phyloP scores from a whole-genome alignment of 2,113 vertebrate genomes.

The Odocoileus virginianus region DNA sequence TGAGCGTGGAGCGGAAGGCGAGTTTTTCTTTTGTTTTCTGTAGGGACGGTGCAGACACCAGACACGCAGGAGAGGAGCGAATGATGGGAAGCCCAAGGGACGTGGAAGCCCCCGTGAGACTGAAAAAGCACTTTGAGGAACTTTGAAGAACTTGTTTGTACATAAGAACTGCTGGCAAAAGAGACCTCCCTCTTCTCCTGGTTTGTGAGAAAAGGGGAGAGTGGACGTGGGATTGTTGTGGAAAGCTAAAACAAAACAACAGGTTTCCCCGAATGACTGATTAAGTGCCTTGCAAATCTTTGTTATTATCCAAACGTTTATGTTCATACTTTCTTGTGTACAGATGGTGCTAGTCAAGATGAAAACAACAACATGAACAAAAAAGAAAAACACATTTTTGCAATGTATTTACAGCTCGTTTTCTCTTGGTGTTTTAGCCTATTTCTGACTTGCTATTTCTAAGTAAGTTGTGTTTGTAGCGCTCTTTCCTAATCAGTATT shows the following conservation, averaged over 20 bases:
- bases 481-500: conserved; percentile 87
- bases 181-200: conserved; percentile 66
- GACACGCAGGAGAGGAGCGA: conserved; percentile 48
- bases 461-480: conserved; percentile 91
- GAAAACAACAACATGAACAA: conserved; percentile 75
- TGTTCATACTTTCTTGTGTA: conserved; percentile 88
- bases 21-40: conserved; percentile 63
- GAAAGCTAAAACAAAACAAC: conserved; percentile 69
- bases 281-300: conserved; percentile 98
- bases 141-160: conserved; percentile 80
- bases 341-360: conserved; percentile 91
- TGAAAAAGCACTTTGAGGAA: conserved; percentile 89
- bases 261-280: conserved; percentile 81
- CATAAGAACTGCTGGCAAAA: conserved; percentile 79
- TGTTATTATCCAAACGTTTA: conserved; percentile 85
- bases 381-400: conserved; percentile 75
- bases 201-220: conserved; percentile 65
- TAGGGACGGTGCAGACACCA: conserved; percentile 37
- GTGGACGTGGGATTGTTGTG: conserved; percentile 68
- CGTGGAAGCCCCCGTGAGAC: conserved; percentile 73
- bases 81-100: conserved; percentile 68
- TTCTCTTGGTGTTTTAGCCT: conserved; percentile 85
- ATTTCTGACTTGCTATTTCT: conserved; percentile 87
- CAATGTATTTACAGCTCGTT: conserved; percentile 83
- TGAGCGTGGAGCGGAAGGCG: conserved; percentile 66